A percentile compares a stretch with the other conserved stretches of the same genome.
phyloP scores from a whole-genome alignment of 2,113 vertebrate species.

The Proteles cristata region DNA sequence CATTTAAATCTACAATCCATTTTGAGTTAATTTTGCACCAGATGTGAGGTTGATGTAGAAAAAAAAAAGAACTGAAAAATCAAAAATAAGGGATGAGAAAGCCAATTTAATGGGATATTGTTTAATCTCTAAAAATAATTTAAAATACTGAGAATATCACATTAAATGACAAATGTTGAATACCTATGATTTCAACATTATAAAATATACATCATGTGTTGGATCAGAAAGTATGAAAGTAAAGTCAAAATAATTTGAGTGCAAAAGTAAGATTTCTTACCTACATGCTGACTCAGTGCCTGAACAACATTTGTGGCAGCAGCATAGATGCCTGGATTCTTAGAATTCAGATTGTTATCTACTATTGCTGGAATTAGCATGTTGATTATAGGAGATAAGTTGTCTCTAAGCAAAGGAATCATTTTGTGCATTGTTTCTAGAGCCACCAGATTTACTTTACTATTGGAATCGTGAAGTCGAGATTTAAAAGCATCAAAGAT shows the following conservation, averaged over 20 bases:
- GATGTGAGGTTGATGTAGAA: neutral
- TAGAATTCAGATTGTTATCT: conserved; percentile 98
- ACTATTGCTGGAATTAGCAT: conserved; percentile 94
- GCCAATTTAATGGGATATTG: neutral
- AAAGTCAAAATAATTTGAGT: conserved; percentile 32
- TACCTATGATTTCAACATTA: conserved; percentile 52
- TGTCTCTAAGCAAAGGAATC: conserved; percentile 90
- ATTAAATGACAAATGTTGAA: conserved; percentile 46
- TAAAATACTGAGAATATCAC: neutral
- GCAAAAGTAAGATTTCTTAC: conserved; percentile 80
- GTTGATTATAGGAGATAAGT: conserved; percentile 92
- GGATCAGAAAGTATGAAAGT: conserved; percentile 25
- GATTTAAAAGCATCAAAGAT: conserved; percentile 95
- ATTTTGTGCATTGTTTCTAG: conserved; percentile 93
- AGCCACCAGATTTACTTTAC: conserved; percentile 94
- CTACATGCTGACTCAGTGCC: conserved; percentile 90
- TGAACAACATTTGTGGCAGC: conserved; percentile 92
- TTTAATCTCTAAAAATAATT: conserved; percentile 44
- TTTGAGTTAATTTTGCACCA: conserved; percentile 48
- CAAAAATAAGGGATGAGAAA: conserved; percentile 42
- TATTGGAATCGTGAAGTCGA: conserved; percentile 95
- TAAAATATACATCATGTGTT: neutral
- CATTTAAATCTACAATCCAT: conserved; percentile 34
- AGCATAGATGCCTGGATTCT: conserved; percentile 92
- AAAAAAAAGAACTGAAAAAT: neutral